Percentiles rank a stretch among this genome's conserved stretches.
These are phyloP conservation scores for Sphyrna mokarran DNA, from an alignment of 2,113 vertebrate genomes.

Conservation along the genomic window DNA sequence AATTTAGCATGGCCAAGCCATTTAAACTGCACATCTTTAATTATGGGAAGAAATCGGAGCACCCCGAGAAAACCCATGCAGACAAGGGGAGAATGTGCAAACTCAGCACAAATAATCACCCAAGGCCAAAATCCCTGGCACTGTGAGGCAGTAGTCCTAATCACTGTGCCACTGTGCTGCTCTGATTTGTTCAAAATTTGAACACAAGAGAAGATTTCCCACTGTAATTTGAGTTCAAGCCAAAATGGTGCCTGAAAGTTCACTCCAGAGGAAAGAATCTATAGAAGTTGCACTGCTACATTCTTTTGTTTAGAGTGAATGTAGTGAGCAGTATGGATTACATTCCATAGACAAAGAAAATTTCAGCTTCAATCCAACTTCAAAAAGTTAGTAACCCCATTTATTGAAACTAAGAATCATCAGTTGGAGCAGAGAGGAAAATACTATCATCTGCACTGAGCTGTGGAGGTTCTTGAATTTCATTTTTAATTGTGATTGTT, in stretches of 20 bases:
- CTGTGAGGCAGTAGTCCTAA: no score
- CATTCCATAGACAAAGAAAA: neutral
- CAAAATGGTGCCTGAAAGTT: neutral
- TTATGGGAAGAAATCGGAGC: no score
- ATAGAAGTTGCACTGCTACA: neutral
- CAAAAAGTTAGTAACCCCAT: neutral
- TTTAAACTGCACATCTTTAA: no score
- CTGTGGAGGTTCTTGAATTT: neutral
- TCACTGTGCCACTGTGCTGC: no score
- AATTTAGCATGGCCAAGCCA: no score
- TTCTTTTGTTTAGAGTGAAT: neutral
- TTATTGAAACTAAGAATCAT: neutral
- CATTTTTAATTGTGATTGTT: neutral
- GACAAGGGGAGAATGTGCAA: no score
- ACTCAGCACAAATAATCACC: no score
- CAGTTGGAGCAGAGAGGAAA: neutral
- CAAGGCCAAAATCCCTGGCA: no score
- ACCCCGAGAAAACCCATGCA: no score
- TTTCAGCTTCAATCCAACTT: neutral
- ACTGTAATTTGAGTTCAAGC: neutral
- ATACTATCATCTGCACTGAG: neutral
- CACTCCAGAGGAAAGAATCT: neutral
- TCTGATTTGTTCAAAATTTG: neutral
- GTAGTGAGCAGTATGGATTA: neutral
- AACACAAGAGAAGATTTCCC: neutral